Evolutionary conservation across 2,113 vertebrate species (phyloP).

Genomic region (Urocolius indicus): DNA sequence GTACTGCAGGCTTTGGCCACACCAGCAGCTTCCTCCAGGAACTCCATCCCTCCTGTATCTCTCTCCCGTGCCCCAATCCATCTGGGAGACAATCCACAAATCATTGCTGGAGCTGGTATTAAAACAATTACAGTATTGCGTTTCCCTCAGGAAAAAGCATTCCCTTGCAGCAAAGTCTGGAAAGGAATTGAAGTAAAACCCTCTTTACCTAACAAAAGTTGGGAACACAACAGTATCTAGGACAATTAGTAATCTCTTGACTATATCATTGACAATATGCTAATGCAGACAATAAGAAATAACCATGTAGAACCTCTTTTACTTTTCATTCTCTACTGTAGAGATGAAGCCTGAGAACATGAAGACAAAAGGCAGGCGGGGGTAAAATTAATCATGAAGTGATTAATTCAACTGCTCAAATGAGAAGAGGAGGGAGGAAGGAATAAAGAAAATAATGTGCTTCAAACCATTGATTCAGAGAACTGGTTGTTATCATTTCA

Average conservation of each 20-base stretch:
- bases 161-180: not conserved
- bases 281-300: not conserved
- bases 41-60: not conserved
- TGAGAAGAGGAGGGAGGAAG: not conserved
- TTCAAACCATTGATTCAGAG: not conserved
- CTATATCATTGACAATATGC: not conserved
- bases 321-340: not conserved
- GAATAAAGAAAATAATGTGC: not conserved
- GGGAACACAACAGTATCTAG: not conserved
- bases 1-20: not conserved
- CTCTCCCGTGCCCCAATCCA: not conserved
- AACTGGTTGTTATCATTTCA: not conserved
- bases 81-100: accelerated
- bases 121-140: not conserved
- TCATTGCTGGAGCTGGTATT: not conserved
- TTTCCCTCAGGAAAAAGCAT: not conserved
- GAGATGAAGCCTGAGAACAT: not conserved
- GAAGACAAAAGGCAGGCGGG: not conserved
- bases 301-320: not conserved
- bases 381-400: not conserved
- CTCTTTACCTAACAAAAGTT: not conserved
- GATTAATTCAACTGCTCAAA: not conserved
- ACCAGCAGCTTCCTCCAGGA: not conserved
- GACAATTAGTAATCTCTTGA: not conserved
- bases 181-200: not conserved